Evolutionary conservation across 1,140 invertebrate genomes (phyloP).

Genomic region (Brachionus calyciflorus): DNA sequence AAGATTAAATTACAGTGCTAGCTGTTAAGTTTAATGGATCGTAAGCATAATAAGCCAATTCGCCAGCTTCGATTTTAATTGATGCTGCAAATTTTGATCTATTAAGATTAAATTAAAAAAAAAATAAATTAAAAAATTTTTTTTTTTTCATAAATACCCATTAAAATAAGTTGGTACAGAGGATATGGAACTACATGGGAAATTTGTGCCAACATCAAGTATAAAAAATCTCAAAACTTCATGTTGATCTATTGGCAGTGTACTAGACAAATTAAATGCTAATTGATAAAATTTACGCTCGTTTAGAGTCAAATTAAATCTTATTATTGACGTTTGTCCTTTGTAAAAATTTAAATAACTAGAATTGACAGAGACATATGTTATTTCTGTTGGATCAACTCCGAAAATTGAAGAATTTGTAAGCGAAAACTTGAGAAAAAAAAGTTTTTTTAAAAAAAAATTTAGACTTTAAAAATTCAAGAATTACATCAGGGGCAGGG

Average conservation of each 20-base stretch:
- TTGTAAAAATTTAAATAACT: conserved; percentile 46
- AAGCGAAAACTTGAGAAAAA: neutral
- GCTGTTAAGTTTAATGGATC: neutral
- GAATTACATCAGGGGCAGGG: neutral
- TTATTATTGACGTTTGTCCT: conserved; percentile 48
- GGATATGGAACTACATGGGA: conserved; percentile 39
- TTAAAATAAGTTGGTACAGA: neutral
- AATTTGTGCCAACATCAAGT: conserved; percentile 44
- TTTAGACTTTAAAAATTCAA: neutral
- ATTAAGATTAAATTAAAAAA: neutral
- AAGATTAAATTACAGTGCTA: neutral
- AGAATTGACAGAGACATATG: conserved; percentile 48
- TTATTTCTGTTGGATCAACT: conserved; percentile 48
- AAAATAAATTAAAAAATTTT: neutral
- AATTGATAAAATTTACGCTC: neutral
- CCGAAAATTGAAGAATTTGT: conserved; percentile 1
- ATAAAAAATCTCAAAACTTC: conserved; percentile 40
- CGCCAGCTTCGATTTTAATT: neutral
- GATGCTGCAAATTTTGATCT: neutral
- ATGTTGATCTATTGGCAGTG: conserved; percentile 7
- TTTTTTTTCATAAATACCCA: neutral
- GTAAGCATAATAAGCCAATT: neutral
- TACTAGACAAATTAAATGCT: neutral
- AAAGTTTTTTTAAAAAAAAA: neutral
- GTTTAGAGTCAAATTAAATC: conserved; percentile 37